Base-by-base conservation (phyloP, 2,797 vertebrate species). In the Aulostomus chinensis region DNA sequence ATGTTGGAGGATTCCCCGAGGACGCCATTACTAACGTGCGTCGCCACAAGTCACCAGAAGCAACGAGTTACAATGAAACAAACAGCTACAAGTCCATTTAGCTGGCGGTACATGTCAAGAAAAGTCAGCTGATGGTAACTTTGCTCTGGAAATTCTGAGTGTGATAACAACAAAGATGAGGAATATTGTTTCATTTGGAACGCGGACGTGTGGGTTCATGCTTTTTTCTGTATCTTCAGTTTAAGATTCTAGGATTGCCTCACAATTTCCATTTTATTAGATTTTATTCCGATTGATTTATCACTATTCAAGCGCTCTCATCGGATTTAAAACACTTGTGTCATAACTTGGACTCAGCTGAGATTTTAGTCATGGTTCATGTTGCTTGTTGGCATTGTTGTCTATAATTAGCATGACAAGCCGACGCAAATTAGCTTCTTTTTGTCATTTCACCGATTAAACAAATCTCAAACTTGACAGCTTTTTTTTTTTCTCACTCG, bases 1-100 rank as follows among this genome's bases (percentile, higher is more conserved):
- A 73, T 84, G 82, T 66, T 53, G 66, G 65, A 59, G 84, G 78
- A 83, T 85, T 86, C 77, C 80, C 81, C 70, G 52, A 68, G 81
- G 84, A 85, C 74, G 78, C 75, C 20, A 31, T 73, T 72, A 61
- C 55, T 32, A 54, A 52, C 54, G 30, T 3, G n/a, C 55, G 54
- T 59, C 56, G 17, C 57, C 38, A 53, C 46, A 48, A 46, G 52
- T 22, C 56, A 43, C 68, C 61, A 66, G 18, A 51, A 38, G 22
- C 25, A 9, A 37, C 30, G 26, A 35, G 16, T 32, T 28, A 31
- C 2, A 10, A 14, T 9, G 13, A 3, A 14, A 42, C 13, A 24
- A 24, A 24, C 22, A 24, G 8, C 8, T 4, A 24, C 8, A 24
- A 24, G 4, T 24, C 4, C 4, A 4, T 24, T 24, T 4, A 4